Conservation (phyloP, 1,140 invertebrate species). For the Eupeodes corollae region DNA sequence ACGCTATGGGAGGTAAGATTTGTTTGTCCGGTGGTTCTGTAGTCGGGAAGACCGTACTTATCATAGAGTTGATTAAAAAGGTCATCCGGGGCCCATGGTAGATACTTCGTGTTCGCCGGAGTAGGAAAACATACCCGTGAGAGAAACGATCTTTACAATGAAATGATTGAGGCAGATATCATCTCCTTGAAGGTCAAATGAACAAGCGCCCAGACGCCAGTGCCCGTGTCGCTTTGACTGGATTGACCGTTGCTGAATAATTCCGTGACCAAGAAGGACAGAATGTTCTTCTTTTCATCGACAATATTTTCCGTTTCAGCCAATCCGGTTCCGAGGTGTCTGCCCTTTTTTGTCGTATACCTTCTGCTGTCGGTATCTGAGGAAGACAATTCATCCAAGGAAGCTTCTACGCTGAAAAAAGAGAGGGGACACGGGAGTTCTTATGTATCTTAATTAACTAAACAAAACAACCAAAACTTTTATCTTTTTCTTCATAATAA, state of each 20-base stretch:
- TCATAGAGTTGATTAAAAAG: constrained; percentile 99
- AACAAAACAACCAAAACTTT: too few relatives aligned
- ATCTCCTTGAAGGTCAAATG: constrained; percentile 96
- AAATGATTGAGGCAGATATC: constrained; percentile 98
- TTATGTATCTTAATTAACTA: too few relatives aligned
- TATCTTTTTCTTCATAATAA: too few relatives aligned
- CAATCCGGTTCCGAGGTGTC: constrained; percentile 96
- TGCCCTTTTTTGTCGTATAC: constrained; percentile 90
- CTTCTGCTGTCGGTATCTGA: constrained; percentile 97
- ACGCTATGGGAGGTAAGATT: constrained; percentile 98
- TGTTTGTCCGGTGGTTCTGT: constrained; percentile 98
- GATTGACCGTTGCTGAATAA: constrained; percentile 89
- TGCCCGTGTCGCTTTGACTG: constrained; percentile 93
- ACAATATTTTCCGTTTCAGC: constrained; percentile 99
- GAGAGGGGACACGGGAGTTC: too few relatives aligned
- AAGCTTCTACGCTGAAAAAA: constrained; percentile 18
- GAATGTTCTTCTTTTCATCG: constrained; percentile 98
- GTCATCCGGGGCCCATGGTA: constrained; percentile 99
- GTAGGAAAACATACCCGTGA: constrained; percentile 98
- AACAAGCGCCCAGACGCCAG: constrained; percentile 98
- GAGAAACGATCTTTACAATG: constrained; percentile 98
- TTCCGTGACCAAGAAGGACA: constrained; percentile 99
- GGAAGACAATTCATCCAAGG: constrained; percentile 82
- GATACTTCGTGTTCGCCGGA: constrained; percentile 99
- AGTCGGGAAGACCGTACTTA: constrained; percentile 98